Percentiles rank a stretch among this genome's conserved stretches.
These are phyloP conservation scores for Potamilus streckersoni DNA, from an alignment of 1,140 invertebrate genomes.

Conservation along the genomic window DNA sequence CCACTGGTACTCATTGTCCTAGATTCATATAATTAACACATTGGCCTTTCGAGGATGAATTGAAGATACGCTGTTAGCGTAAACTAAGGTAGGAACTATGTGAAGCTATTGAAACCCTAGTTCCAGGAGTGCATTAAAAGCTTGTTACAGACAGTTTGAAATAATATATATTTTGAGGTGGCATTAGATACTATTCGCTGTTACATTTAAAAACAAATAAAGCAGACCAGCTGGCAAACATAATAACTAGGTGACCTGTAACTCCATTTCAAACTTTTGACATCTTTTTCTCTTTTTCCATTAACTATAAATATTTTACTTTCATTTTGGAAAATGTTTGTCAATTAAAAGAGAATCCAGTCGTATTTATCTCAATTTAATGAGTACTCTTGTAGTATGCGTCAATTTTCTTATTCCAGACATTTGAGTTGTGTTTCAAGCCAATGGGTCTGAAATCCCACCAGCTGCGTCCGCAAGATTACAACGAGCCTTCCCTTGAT, in stretches of 20 bases:
- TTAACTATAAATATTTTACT: background rate
- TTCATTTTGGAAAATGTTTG: background rate
- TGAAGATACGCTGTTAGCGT: too few relatives aligned
- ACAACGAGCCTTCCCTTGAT: slow-evolving; percentile 31
- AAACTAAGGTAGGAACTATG: too few relatives aligned
- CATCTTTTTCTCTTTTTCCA: background rate
- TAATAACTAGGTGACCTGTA: background rate
- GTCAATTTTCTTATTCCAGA: slow-evolving; percentile 28
- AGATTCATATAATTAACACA: too few relatives aligned
- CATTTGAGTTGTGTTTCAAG: slow-evolving; percentile 31
- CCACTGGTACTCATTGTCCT: too few relatives aligned
- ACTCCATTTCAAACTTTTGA: background rate
- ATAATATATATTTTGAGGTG: too few relatives aligned
- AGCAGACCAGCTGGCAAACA: background rate
- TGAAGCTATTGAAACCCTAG: too few relatives aligned
- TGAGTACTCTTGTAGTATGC: background rate
- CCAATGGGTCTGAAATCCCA: slow-evolving; percentile 49
- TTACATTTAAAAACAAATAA: too few relatives aligned
- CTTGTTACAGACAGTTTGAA: too few relatives aligned
- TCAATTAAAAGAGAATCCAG: background rate
- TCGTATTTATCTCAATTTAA: background rate
- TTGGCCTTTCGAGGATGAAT: too few relatives aligned
- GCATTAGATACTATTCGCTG: too few relatives aligned
- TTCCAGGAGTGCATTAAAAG: too few relatives aligned
- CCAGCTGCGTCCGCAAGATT: slow-evolving; percentile 55